phyloP scores from a whole-genome alignment of 2,797 vertebrate genomes.

The Microchirus variegatus region DNA sequence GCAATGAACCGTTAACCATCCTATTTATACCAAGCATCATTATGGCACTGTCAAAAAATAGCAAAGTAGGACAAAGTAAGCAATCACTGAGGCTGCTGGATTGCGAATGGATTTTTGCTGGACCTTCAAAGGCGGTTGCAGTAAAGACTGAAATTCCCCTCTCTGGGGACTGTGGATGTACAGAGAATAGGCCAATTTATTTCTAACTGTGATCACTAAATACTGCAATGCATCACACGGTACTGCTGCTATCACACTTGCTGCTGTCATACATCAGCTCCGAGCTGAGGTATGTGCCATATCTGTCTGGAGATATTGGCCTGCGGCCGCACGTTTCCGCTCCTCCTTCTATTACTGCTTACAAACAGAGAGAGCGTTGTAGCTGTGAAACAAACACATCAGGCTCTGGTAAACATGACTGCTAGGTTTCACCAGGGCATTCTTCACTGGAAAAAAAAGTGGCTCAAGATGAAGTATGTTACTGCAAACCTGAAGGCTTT shows the following conservation, averaged over 20 bases:
- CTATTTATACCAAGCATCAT: conserved; percentile 86
- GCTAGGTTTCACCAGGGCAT: conserved; percentile 63
- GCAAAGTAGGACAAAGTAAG: conserved; percentile 88
- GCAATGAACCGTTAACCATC: conserved; percentile 82
- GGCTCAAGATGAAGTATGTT: conserved; percentile 11
- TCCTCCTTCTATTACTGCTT: conserved; percentile 58
- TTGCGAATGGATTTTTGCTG: conserved; percentile 82
- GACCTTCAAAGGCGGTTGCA: conserved; percentile 75
- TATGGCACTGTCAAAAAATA: conserved; percentile 85
- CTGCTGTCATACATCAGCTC: conserved; percentile 62
- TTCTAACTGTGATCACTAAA: conserved; percentile 84
- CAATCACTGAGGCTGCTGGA: conserved; percentile 79
- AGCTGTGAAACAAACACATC: conserved; percentile 40
- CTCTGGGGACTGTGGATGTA: conserved; percentile 75
- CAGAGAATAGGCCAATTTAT: conserved; percentile 81
- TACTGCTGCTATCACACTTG: conserved; percentile 42
- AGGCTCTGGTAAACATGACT: conserved; percentile 39
- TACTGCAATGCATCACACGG: conserved; percentile 80
- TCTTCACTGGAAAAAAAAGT: conserved; percentile 21
- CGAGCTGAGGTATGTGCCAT: conserved; percentile 58
- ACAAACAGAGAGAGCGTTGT: conserved; percentile 55
- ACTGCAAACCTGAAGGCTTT: conserved; percentile 11
- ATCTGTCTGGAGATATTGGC: conserved; percentile 63
- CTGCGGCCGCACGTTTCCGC: conserved; percentile 43
- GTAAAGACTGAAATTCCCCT: conserved; percentile 78